Evolutionary conservation across 1,140 invertebrate genomes (phyloP).

Genomic region (Eueides isabella): DNA sequence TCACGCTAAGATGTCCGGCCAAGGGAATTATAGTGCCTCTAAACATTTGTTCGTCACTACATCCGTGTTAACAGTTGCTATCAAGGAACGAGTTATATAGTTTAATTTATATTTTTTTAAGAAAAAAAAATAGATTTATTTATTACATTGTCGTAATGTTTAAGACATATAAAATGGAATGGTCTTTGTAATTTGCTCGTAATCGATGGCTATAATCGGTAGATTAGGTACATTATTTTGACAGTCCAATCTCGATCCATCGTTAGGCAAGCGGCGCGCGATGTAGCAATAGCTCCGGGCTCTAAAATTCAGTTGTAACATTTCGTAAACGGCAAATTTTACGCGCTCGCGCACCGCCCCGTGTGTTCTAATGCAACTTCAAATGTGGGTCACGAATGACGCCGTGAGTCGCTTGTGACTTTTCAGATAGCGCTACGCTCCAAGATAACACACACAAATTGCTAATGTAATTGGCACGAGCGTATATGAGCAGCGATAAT

Average conservation of each 20-base stretch:
- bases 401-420: constrained; percentile 50
- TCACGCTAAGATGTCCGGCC: constrained; percentile 61
- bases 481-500: constrained; percentile 15
- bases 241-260: constrained; percentile 65
- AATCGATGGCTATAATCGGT: constrained; percentile 37
- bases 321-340: constrained; percentile 80
- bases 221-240: constrained; percentile 52
- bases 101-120: neutral
- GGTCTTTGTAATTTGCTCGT: neutral
- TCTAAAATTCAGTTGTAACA: constrained; percentile 77
- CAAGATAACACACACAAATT: constrained; percentile 48
- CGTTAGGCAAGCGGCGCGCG: constrained; percentile 68
- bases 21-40: constrained; percentile 53
- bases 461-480: constrained; percentile 38
- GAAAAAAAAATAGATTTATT: neutral
- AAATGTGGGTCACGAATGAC: constrained; percentile 71
- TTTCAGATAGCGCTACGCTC: constrained; percentile 57
- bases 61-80: constrained; percentile 1
- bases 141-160: neutral
- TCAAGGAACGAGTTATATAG: neutral
- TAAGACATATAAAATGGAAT: neutral
- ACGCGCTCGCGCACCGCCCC: constrained; percentile 69
- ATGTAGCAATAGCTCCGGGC: constrained; percentile 69
- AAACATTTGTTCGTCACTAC: neutral
- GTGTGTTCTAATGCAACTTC: constrained; percentile 75